phyloP scores from a whole-genome alignment of 2,797 vertebrate species.

The Myotis planiceps region DNA sequence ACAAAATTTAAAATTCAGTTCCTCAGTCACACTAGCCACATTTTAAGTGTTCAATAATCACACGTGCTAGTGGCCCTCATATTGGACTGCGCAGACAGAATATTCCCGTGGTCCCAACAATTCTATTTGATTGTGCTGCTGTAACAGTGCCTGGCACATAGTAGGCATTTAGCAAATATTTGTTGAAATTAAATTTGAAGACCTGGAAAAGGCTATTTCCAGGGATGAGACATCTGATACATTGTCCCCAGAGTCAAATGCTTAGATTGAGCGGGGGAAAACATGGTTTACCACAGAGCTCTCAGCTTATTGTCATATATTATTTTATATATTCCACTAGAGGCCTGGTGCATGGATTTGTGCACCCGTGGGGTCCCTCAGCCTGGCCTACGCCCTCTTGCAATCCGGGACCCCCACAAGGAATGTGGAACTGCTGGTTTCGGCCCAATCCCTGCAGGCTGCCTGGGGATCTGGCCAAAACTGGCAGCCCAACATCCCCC shows the following conservation, averaged over 20 bases:
- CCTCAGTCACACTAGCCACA: not conserved
- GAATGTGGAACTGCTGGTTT: no score
- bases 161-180: not conserved
- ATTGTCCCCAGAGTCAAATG: not conserved
- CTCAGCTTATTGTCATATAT: no score
- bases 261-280: not conserved
- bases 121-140: not conserved
- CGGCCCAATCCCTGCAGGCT: no score
- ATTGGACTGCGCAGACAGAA: not conserved
- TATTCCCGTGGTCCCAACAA: not conserved
- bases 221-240: not conserved
- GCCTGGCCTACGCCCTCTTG: no score
- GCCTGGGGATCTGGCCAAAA: no score
- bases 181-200: slow-evolving; percentile 37
- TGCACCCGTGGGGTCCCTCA: no score
- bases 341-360: no score
- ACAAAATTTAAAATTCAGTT: slow-evolving; percentile 14
- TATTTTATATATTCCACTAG: not conserved
- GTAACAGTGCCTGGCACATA: not conserved
- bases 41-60: not conserved
- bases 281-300: not conserved
- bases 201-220: not conserved
- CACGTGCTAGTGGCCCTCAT: not conserved
- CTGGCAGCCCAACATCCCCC: no score
- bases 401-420: no score